Evolutionary conservation across 2,113 vertebrate species (phyloP).

Genomic region (Albula glossodonta): DNA sequence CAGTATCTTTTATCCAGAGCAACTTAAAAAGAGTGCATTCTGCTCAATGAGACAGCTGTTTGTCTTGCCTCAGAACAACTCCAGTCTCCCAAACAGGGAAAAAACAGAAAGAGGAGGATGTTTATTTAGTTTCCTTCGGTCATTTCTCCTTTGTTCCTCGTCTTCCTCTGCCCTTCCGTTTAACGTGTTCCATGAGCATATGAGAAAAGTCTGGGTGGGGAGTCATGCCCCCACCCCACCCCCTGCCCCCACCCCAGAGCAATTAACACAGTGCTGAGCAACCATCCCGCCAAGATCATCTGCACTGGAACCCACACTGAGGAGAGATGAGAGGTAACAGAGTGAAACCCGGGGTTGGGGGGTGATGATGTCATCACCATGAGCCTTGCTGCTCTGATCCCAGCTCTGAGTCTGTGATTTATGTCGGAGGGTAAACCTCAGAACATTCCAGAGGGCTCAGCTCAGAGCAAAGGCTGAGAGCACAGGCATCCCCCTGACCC

Average conservation of each 20-base stretch:
- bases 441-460: not conserved
- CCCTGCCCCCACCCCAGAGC: not conserved
- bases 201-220: not conserved
- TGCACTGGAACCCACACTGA: not conserved
- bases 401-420: not conserved
- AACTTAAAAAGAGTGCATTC: not conserved
- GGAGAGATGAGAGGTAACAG: not conserved
- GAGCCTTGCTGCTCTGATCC: not conserved
- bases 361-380: conserved; percentile 3
- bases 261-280: not conserved
- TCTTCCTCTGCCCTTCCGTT: not conserved
- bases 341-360: no score
- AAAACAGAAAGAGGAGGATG: not conserved
- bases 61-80: not conserved
- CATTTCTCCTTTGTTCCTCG: not conserved
- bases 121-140: not conserved
- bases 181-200: not conserved
- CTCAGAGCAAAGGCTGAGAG: not conserved
- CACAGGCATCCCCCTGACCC: not conserved
- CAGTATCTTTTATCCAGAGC: no score
- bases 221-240: no score
- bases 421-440: not conserved
- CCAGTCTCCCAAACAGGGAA: not conserved
- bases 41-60: not conserved
- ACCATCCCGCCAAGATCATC: not conserved